phyloP scores from a whole-genome alignment of 2,113 vertebrate species.

The Callorhinus ursinus region DNA sequence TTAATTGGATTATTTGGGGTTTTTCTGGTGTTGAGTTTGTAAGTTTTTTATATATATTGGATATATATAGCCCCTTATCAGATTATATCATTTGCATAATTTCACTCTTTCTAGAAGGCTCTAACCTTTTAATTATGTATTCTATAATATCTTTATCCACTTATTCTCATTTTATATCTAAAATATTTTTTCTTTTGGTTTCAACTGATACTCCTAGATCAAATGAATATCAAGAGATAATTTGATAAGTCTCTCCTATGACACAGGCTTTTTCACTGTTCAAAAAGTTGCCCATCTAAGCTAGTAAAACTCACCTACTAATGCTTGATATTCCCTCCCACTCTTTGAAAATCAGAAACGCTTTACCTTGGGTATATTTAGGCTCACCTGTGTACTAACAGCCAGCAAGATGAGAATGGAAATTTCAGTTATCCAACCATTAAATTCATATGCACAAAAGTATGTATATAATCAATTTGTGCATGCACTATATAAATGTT shows the following conservation, averaged over 20 bases:
- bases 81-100: not conserved
- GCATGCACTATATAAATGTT: not conserved
- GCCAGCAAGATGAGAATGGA: not conserved
- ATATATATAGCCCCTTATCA: not conserved
- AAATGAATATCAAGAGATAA: not conserved
- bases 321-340: not conserved
- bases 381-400: not conserved
- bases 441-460: not conserved
- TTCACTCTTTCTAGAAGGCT: not conserved
- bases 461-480: not conserved
- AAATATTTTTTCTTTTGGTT: conserved; percentile 7
- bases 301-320: not conserved
- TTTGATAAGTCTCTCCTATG: not conserved
- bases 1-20: not conserved
- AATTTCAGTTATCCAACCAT: not conserved
- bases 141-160: not conserved
- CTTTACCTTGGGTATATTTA: not conserved
- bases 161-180: conserved; percentile 22
- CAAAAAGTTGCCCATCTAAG: not conserved
- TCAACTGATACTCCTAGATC: not conserved
- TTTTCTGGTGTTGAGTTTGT: not conserved
- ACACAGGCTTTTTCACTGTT: not conserved
- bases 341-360: not conserved
- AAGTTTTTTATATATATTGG: not conserved
- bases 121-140: not conserved